Evolutionary conservation across 1,140 invertebrate genomes (phyloP).

Genomic region (Neodiprion fabricii): DNA sequence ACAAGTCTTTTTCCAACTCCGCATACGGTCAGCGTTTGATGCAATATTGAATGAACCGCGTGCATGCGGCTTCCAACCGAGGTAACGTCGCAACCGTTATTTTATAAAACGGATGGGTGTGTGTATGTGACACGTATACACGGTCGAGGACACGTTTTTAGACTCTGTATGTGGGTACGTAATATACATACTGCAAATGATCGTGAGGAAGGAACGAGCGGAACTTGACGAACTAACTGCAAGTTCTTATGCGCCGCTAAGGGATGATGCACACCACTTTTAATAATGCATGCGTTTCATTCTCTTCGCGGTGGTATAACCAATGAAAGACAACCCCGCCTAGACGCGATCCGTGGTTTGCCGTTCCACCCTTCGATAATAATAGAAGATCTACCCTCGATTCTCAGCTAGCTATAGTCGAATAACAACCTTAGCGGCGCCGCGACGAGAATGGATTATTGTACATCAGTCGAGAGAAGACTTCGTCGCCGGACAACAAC

Average conservation of each 20-base stretch:
- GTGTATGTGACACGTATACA: background rate
- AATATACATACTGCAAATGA: background rate
- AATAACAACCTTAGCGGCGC: no score
- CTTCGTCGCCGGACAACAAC: no score
- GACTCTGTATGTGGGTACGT: background rate
- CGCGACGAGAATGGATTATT: no score
- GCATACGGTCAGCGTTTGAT: background rate
- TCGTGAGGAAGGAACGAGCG: background rate
- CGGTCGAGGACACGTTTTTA: no score
- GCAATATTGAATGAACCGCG: slow-evolving; percentile 1
- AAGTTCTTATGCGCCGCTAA: background rate
- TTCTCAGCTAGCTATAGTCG: no score
- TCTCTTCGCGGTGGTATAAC: no score
- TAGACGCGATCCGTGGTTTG: no score
- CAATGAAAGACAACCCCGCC: no score
- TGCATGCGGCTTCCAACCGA: background rate
- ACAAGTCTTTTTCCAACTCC: background rate
- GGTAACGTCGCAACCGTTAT: background rate
- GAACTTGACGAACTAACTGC: background rate
- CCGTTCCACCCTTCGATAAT: no score
- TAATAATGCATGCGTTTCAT: slow-evolving; percentile 52
- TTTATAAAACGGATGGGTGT: no score
- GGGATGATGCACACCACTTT: slow-evolving; percentile 47
- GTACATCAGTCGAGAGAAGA: no score
- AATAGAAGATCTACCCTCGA: no score